Evolutionary conservation across 2,113 vertebrate genomes (phyloP).

Genomic region (Toxostoma redivivum): DNA sequence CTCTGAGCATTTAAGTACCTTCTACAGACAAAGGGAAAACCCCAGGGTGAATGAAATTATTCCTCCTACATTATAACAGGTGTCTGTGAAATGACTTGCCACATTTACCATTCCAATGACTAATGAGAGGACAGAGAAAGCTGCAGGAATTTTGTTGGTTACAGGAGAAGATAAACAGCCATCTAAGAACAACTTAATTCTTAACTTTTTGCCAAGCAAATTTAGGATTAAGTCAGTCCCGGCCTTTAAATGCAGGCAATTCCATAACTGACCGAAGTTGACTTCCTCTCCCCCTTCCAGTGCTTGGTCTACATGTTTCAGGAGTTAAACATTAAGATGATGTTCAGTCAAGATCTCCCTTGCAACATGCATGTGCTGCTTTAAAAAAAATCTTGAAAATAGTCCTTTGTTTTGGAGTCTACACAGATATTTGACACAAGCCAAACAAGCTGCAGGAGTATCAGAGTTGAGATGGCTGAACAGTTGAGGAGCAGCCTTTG

Average conservation of each 20-base stretch:
- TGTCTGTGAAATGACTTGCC: not conserved
- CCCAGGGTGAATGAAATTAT: not conserved
- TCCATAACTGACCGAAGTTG: not conserved
- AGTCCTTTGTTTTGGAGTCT: not conserved
- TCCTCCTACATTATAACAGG: not conserved
- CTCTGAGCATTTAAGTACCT: not conserved
- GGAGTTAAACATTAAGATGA: not conserved
- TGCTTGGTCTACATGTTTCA: not conserved
- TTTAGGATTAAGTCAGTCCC: not conserved
- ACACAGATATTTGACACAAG: not conserved
- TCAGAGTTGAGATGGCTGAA: not conserved
- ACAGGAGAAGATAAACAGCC: not conserved
- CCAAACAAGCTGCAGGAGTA: not conserved
- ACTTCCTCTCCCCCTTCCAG: not conserved
- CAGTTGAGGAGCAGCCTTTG: not conserved
- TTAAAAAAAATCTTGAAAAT: not conserved
- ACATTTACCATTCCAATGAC: not conserved
- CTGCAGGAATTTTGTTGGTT: not conserved
- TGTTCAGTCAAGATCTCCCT: not conserved
- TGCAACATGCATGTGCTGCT: fast-evolving
- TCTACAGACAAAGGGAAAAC: not conserved
- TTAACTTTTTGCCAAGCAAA: not conserved
- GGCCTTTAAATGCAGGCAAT: not conserved
- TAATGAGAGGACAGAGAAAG: not conserved
- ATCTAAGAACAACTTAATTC: not conserved